Percentiles rank a stretch among this genome's conserved stretches.
phyloP scores from a whole-genome alignment of 2,113 vertebrate species.

The Centropus bengalensis region DNA sequence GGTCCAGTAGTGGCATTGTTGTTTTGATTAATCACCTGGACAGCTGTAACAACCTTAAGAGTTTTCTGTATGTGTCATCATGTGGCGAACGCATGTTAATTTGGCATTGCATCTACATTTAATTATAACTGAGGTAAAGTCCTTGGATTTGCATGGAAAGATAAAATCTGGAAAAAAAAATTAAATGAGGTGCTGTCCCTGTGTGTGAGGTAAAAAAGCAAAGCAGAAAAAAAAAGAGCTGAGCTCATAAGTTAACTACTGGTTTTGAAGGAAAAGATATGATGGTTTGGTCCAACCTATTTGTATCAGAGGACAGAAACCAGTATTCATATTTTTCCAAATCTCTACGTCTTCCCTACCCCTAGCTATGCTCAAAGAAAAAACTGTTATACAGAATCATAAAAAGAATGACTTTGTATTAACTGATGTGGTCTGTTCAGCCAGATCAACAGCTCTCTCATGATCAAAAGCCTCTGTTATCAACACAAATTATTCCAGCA shows the following conservation, averaged over 20 bases:
- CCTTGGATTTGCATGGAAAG: neutral
- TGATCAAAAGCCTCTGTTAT: neutral
- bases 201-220: neutral
- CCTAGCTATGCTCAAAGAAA: neutral
- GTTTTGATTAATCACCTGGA: slow-evolving; percentile 3
- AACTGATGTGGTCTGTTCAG: neutral
- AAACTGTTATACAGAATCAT: neutral
- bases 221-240: neutral
- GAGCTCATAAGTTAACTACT: neutral
- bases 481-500: neutral
- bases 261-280: neutral
- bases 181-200: neutral
- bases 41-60: neutral
- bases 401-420: neutral
- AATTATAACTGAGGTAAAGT: neutral
- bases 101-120: neutral
- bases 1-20: neutral
- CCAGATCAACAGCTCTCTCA: neutral
- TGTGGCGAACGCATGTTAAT: neutral
- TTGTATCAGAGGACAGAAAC: neutral
- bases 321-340: neutral
- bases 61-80: neutral
- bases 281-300: rapidly evolving
- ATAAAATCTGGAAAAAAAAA: neutral
- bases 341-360: neutral